Percentiles rank a stretch among this genome's conserved stretches.
These are phyloP conservation scores for Apotomis turbidana DNA, from an alignment of 2,888 invertebrate genomes.

Conservation along the genomic window DNA sequence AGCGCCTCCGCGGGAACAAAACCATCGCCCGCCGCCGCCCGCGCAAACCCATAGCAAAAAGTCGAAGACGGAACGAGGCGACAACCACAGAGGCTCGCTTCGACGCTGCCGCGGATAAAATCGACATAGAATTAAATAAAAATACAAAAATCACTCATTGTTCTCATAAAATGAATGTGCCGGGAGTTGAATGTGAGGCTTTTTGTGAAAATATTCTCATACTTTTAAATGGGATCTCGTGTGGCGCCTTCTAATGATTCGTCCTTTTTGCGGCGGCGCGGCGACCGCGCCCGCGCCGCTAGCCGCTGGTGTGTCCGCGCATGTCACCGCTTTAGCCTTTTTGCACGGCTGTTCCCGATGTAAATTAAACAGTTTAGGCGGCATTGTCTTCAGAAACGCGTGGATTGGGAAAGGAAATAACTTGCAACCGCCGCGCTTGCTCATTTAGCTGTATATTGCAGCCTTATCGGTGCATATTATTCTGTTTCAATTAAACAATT, in stretches of 20 bases:
- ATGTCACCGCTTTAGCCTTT: slow-evolving; percentile 74
- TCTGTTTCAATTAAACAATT: slow-evolving; percentile 7
- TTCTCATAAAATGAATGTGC: slow-evolving; percentile 84
- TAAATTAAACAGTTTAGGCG: slow-evolving; percentile 80
- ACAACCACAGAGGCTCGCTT: slow-evolving; percentile 77
- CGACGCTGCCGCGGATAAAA: slow-evolving; percentile 79
- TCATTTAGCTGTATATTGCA: slow-evolving; percentile 25
- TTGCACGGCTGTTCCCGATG: slow-evolving; percentile 74
- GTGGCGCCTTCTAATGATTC: slow-evolving; percentile 84
- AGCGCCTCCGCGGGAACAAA: slow-evolving; percentile 68
- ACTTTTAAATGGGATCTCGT: slow-evolving; percentile 83
- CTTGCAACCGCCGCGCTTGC: slow-evolving; percentile 51
- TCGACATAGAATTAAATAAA: slow-evolving; percentile 84
- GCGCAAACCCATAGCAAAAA: slow-evolving; percentile 77
- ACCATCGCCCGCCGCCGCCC: slow-evolving; percentile 73
- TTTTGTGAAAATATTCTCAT: slow-evolving; percentile 84
- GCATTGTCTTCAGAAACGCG: slow-evolving; percentile 70
- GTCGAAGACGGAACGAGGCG: slow-evolving; percentile 79
- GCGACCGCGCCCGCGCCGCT: slow-evolving; percentile 66
- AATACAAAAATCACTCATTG: slow-evolving; percentile 84
- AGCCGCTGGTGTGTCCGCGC: slow-evolving; percentile 79
- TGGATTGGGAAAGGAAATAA: slow-evolving; percentile 54
- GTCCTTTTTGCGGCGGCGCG: slow-evolving; percentile 79
- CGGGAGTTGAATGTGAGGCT: slow-evolving; percentile 82
- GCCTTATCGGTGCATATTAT: background rate